phyloP scores from a whole-genome alignment of 2,888 invertebrate genomes.

The Panopea generosa region DNA sequence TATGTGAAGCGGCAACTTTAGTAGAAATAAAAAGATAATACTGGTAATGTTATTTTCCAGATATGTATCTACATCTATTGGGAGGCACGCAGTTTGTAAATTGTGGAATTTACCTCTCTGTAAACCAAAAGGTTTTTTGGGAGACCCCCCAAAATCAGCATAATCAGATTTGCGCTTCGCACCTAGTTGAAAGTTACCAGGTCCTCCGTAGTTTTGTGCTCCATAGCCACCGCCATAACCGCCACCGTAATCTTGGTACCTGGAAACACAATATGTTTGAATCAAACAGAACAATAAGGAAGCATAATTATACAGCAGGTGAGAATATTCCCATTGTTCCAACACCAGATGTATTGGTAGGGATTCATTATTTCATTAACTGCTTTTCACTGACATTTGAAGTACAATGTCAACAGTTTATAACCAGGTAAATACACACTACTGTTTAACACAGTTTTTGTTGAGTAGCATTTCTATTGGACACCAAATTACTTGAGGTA shows the following conservation, averaged over 20 bases:
- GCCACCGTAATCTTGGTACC: slow-evolving; percentile 52
- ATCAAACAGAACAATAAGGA: no score
- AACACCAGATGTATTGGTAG: no score
- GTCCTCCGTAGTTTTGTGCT: slow-evolving; percentile 41
- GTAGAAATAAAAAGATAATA: background rate
- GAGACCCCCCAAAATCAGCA: slow-evolving; percentile 50
- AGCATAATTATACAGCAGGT: no score
- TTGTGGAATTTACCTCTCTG: slow-evolving; percentile 55
- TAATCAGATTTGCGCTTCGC: slow-evolving; percentile 58
- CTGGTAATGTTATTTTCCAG: background rate
- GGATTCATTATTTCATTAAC: no score
- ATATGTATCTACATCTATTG: slow-evolving; percentile 12
- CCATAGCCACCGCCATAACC: slow-evolving; percentile 56
- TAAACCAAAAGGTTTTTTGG: slow-evolving; percentile 55
- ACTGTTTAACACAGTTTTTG: no score
- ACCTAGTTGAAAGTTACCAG: slow-evolving; percentile 50
- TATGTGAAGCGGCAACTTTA: no score
- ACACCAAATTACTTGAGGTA: no score
- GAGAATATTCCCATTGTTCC: no score
- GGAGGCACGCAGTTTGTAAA: slow-evolving; percentile 28
- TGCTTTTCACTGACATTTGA: no score
- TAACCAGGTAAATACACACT: no score
- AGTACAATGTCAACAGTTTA: no score
- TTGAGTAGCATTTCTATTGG: no score
- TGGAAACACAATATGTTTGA: background rate